Evolutionary conservation across 2,888 invertebrate species (phyloP).

Genomic region (Sphinx pinastri): DNA sequence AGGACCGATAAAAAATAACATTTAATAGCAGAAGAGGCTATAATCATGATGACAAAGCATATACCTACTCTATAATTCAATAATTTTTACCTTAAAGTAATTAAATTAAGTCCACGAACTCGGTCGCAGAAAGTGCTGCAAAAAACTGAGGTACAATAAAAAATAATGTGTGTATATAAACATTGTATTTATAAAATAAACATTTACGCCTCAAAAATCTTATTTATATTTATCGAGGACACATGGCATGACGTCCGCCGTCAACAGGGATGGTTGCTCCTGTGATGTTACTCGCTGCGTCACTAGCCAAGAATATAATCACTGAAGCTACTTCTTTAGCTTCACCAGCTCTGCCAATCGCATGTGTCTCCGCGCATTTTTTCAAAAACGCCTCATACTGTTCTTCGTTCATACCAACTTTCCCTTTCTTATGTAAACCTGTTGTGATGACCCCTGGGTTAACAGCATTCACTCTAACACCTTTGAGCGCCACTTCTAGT

Average conservation of each 20-base stretch:
- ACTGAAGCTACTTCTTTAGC: constrained; percentile 93
- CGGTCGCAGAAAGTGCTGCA: not conserved
- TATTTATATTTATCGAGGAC: constrained; percentile 86
- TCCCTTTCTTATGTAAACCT: constrained; percentile 89
- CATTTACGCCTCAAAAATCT: not conserved
- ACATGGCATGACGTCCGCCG: constrained; percentile 94
- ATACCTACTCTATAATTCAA: no score
- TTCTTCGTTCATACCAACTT: constrained; percentile 90
- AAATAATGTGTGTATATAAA: not conserved
- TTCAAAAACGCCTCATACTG: constrained; percentile 92
- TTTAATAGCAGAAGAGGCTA: no score
- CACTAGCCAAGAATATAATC: constrained; percentile 95
- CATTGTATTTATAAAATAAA: constrained; percentile 8
- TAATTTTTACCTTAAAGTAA: no score
- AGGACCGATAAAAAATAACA: no score
- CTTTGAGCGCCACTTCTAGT: constrained; percentile 90
- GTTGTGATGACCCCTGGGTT: constrained; percentile 97
- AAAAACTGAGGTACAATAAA: not conserved
- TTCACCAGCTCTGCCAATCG: constrained; percentile 93
- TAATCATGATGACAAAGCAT: no score
- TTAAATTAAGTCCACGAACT: no score
- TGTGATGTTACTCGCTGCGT: constrained; percentile 92
- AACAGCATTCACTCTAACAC: constrained; percentile 94
- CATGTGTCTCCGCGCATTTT: constrained; percentile 92
- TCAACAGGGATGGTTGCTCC: constrained; percentile 93